phyloP scores from a whole-genome alignment of 2,113 vertebrate genomes.

The Protobothrops mucrosquamatus region DNA sequence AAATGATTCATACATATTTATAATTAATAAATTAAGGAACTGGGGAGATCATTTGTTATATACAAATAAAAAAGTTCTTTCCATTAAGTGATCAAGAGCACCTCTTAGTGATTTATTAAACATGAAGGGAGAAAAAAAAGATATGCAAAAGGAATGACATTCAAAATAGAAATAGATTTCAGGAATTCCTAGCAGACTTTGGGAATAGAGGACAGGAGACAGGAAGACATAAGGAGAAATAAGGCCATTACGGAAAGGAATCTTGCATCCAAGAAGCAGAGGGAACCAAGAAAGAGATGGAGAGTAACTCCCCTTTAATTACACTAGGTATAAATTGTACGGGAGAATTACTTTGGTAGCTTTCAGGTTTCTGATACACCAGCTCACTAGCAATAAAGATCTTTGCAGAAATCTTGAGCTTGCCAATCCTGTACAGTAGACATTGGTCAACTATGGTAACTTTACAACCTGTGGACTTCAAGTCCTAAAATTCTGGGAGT shows the following conservation, averaged over 20 bases:
- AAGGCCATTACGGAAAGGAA: neutral
- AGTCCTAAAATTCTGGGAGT: neutral
- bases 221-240: neutral
- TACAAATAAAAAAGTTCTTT: conserved; percentile 41
- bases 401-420: neutral
- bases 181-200: neutral
- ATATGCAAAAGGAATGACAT: conserved; percentile 10
- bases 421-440: neutral
- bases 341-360: neutral
- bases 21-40: conserved; percentile 62
- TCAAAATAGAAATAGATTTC: conserved; percentile 5
- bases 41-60: conserved; percentile 56
- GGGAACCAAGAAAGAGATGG: neutral
- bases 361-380: neutral
- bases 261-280: neutral
- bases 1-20: conserved; percentile 63
- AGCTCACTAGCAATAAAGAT: neutral
- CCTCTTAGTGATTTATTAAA: conserved; percentile 37
- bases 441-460: neutral
- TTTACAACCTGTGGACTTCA: neutral
- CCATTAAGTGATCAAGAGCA: conserved; percentile 43
- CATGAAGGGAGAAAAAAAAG: neutral
- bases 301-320: neutral
- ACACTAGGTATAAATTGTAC: neutral
- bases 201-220: neutral